Evolutionary conservation across 1,140 invertebrate genomes (phyloP), one percentile per base, ranked within the genome.

Genomic region (Zaprionus tsacasi): DNA sequence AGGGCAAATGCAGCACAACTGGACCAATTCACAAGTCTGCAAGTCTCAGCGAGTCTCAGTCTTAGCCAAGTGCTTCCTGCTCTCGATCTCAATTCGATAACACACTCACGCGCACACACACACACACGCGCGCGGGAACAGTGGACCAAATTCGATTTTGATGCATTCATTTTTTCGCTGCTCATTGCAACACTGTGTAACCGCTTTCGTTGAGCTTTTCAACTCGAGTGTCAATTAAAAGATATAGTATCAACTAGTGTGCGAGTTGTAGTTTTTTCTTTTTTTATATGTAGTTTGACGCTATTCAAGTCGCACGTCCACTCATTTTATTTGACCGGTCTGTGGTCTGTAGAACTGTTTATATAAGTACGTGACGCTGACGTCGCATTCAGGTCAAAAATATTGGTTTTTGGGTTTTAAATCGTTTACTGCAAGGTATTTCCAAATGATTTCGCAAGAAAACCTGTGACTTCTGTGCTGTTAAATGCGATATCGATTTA

Each of bases 151-250:
- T 43, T 63, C 11, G 58, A 52, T 52, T 60, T 60, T 69, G 52
- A 61, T 63, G 58, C 60, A 40, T 64, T 70, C 17, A 27, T 21
- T 70, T 70, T 56, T 57, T 35, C 56, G 13, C 45, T 40, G 48
- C n/a, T 15, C 6, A n/a, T 71, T 71, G 55, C 73, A 55, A 60
- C 52, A 70, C 12, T 40, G 8, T 54, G 12, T 43, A 45, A 65
- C 48, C 43, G 48, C 25, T 66, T 73, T 38, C 25, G 17, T 43
- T 57, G 54, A 66, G 54, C 64, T 61, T 69, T 64, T 74, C 48
- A 60, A 65, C 43, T 68, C 69, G 43, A 75, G 65, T 78, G 71
- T 70, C 76, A 75, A 70, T 78, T 78, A 75, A 78, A 70, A 78
- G 59, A 78, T 78, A 74, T 70, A 21, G 21, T 21, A 78, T 70